Base-by-base conservation (phyloP, 2,888 invertebrate species). In the Phaonia tiefii region DNA sequence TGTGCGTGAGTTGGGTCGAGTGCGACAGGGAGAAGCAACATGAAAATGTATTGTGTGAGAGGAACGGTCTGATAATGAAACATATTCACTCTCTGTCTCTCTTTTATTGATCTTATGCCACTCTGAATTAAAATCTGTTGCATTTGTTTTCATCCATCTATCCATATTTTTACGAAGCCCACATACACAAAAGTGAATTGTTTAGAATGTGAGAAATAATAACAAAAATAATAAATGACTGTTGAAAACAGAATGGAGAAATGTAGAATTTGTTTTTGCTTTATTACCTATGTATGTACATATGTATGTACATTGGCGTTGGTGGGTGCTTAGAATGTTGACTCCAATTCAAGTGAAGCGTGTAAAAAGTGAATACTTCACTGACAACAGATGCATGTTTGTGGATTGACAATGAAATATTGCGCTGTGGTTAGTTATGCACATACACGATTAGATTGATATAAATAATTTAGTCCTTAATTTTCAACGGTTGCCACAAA, bases 141-240 rank as follows among this genome's bases (percentile, higher is more conserved):
- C 63, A 63, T 17, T 42, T 63, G 39, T 49, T 67, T 11, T 70
- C 42, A 13, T 11, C 22, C 46, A n/a, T n/a, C 66, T 58, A 51
- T 26, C 2, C 26, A 11, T 26, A 60, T 10, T 11, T 54, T 42
- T 20, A 4, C 58, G 25, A 75, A 60, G 75, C 77, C 73, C 72
- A 31, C 31, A 80, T 80, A 63, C n/a, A n/a, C n/a, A 75, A 83
- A 65, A 77, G 82, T 82, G 80, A 46, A 86, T 88, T 88, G 88
- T 88, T 88, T 88, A 88, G 88, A 88, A 88, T 87, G 87, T 87
- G 88, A 82, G 86, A 88, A 88, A 88, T 88, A 88, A 88, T 88
- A 88, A 88, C 88, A 88, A 87, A 88, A 88, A 86, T 87, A 88
- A 88, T 88, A 88, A 88, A 87, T 86, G 86, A 74, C 66, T 39